A percentile compares a stretch with the other conserved stretches of the same genome.
Evolutionary conservation across 30 jellyfish, hydroid and myxozoan genomes (phyloP).

Genomic region (Rhopilema esculentum): DNA sequence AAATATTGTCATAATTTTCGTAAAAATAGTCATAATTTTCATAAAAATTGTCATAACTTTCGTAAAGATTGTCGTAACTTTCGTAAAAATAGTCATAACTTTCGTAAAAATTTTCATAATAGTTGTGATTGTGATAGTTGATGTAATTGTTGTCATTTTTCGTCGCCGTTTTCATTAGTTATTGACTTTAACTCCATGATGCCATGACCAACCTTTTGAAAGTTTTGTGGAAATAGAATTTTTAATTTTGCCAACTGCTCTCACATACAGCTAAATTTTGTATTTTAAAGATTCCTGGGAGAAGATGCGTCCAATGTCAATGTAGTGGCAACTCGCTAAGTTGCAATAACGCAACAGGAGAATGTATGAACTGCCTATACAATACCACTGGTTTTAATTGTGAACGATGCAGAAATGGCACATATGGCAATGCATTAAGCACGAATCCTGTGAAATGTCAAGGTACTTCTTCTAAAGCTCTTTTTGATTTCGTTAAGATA

Average conservation of each 20-base stretch:
- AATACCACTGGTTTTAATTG: slow-evolving; percentile 83
- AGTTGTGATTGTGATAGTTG: not conserved
- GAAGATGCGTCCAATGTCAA: slow-evolving; percentile 68
- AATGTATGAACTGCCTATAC: slow-evolving; percentile 71
- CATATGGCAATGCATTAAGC: slow-evolving; percentile 75
- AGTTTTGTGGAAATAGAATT: too few relatives aligned
- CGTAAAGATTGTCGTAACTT: too few relatives aligned
- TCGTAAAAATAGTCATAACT: too few relatives aligned
- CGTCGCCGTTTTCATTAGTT: not conserved
- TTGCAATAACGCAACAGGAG: slow-evolving; percentile 89
- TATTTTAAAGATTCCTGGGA: slow-evolving; percentile 57
- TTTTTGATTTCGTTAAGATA: too few relatives aligned
- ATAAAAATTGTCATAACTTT: too few relatives aligned
- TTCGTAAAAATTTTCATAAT: not conserved
- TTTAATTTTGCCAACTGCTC: too few relatives aligned
- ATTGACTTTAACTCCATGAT: too few relatives aligned
- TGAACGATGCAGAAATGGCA: slow-evolving; percentile 72
- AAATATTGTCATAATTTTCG: too few relatives aligned
- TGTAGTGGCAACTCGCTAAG: slow-evolving; percentile 82
- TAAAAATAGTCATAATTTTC: too few relatives aligned
- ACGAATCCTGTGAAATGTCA: not conserved
- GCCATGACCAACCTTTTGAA: too few relatives aligned
- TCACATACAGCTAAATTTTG: too few relatives aligned
- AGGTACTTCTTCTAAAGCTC: not conserved
- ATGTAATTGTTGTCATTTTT: not conserved